Evolutionary conservation across 2,113 vertebrate genomes (phyloP).

Genomic region (Nesoenas mayeri): DNA sequence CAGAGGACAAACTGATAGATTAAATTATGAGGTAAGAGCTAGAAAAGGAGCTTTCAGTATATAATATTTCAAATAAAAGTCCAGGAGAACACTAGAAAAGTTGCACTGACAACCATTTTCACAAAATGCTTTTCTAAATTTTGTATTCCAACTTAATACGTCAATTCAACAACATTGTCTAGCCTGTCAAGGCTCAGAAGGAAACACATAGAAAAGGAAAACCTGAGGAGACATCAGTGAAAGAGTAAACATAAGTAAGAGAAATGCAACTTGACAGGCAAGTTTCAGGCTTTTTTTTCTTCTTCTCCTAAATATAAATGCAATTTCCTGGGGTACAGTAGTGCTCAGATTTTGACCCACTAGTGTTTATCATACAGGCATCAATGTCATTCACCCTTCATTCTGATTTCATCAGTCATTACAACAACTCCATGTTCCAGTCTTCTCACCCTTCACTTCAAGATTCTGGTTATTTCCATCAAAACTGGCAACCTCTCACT

Average conservation of each 20-base stretch:
- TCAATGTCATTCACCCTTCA: constrained; percentile 5
- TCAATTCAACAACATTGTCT: neutral
- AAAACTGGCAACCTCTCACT: neutral
- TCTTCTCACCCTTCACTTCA: constrained; percentile 17
- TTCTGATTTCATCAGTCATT: neutral
- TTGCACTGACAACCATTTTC: neutral
- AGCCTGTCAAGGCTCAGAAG: neutral
- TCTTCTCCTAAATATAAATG: neutral
- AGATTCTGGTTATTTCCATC: neutral
- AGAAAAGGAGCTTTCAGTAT: neutral
- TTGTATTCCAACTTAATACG: neutral
- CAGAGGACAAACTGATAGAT: neutral
- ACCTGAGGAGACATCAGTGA: neutral
- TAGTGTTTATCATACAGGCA: neutral
- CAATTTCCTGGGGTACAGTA: neutral
- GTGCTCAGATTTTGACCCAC: neutral
- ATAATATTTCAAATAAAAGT: neutral
- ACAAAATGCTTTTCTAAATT: neutral
- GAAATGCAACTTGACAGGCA: constrained; percentile 43
- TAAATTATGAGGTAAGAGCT: neutral
- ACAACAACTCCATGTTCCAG: neutral
- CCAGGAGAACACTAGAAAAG: neutral
- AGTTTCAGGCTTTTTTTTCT: neutral
- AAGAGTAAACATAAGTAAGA: constrained; percentile 27
- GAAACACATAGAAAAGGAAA: neutral